Percentiles rank a stretch among this genome's conserved stretches.
phyloP scores from a whole-genome alignment of 2,797 vertebrate genomes.

The Spinus pinus region DNA sequence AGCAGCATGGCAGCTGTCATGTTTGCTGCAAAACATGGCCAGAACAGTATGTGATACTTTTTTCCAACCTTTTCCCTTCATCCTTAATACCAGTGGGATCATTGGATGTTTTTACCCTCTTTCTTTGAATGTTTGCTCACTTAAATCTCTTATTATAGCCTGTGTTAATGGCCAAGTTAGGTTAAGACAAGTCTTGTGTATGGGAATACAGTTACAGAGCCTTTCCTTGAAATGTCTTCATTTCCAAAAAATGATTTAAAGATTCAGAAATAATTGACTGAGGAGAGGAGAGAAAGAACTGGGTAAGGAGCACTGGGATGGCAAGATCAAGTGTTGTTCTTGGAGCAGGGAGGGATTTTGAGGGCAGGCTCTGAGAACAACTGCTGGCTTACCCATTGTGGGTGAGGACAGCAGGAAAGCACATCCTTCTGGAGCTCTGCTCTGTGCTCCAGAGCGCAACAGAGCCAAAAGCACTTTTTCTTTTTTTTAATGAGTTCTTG shows the following conservation, averaged over 20 bases:
- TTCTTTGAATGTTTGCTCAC: neutral
- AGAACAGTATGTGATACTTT: neutral
- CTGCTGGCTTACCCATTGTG: neutral
- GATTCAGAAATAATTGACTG: neutral
- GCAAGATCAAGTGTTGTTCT: neutral
- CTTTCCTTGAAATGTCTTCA: neutral
- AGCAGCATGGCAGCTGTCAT: slow-evolving; percentile 16
- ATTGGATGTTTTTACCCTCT: neutral
- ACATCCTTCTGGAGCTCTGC: neutral
- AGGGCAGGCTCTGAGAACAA: neutral
- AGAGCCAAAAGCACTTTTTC: neutral
- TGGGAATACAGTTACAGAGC: neutral
- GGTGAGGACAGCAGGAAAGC: neutral
- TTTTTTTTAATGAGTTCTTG: neutral
- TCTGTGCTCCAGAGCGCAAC: neutral
- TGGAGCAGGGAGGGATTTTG: neutral
- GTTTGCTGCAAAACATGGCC: neutral
- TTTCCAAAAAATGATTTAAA: neutral
- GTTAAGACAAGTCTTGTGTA: neutral
- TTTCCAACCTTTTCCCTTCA: neutral
- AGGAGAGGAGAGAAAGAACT: neutral
- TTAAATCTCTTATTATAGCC: neutral
- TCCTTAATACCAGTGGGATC: neutral
- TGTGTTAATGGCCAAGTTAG: neutral
- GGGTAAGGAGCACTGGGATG: neutral